A percentile compares a stretch with the other conserved stretches of the same genome.
Conservation (phyloP, 2,797 vertebrate species). For the Anguilla pacifica region DNA sequence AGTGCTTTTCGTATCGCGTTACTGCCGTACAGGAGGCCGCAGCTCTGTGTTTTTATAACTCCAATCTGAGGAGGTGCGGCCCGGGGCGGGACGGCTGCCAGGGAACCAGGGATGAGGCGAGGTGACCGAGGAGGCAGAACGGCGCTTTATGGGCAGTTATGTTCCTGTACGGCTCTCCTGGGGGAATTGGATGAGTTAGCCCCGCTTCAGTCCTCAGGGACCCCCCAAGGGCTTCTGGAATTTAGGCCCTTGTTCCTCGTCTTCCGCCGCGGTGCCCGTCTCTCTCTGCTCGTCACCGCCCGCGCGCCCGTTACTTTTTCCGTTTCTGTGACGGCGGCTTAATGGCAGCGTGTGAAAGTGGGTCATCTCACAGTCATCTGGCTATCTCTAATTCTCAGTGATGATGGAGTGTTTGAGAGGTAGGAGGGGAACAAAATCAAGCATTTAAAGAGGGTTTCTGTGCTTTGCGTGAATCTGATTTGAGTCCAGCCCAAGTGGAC, state of each 20-base stretch:
- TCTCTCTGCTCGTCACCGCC: not conserved
- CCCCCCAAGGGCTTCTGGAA: not conserved
- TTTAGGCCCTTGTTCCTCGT: not conserved
- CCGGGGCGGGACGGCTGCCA: not conserved
- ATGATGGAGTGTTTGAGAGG: not conserved
- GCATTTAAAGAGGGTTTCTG: not conserved
- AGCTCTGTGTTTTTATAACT: not conserved
- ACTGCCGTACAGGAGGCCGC: not conserved
- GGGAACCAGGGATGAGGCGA: not conserved
- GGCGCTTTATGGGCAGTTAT: not conserved
- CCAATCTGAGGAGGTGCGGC: not conserved
- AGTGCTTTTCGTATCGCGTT: not conserved
- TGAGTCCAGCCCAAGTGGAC: not conserved
- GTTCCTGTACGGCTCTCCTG: not conserved
- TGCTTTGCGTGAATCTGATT: not conserved
- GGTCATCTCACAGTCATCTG: not conserved
- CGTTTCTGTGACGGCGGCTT: not conserved
- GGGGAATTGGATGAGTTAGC: not conserved
- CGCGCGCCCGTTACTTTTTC: not conserved
- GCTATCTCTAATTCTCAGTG: no score
- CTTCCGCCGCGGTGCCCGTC: not conserved
- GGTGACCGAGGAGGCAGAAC: not conserved
- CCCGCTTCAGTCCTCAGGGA: not conserved
- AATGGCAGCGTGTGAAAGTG: not conserved
- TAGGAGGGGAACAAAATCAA: not conserved